Conservation (phyloP, 2,888 invertebrate genomes). For the Folsomia manolachei region DNA sequence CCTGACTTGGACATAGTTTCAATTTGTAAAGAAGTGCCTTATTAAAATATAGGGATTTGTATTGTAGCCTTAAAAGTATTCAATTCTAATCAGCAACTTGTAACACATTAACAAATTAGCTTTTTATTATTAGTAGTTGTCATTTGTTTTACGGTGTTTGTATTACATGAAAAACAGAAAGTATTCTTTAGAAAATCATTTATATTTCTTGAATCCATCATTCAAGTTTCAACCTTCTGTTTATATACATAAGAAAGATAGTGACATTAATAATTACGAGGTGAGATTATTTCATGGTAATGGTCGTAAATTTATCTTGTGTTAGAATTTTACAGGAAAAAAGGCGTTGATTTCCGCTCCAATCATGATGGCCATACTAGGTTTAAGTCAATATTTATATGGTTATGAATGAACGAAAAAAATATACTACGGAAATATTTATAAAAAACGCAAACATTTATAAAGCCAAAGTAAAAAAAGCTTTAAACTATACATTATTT, state of each 20-base stretch:
- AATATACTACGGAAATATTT: neutral
- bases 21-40: constrained; percentile 28
- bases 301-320: too few species aligned
- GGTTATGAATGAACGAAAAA: neutral
- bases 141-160: too few species aligned
- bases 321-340: neutral
- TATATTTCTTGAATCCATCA: too few species aligned
- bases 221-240: too few species aligned
- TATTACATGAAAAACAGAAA: too few species aligned
- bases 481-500: neutral
- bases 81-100: constrained; percentile 9
- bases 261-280: too few species aligned
- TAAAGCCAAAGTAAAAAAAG: neutral
- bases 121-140: too few species aligned
- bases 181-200: too few species aligned
- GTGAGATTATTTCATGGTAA: too few species aligned
- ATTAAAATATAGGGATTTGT: too few species aligned
- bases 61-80: constrained; percentile 2
- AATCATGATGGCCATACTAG: constrained; percentile 11
- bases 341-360: neutral
- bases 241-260: too few species aligned
- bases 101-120: too few species aligned
- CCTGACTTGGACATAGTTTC: neutral
- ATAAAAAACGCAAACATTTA: neutral
- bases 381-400: neutral